Conservation (phyloP, 2,888 invertebrate genomes). For the Euzophera pinguis region DNA sequence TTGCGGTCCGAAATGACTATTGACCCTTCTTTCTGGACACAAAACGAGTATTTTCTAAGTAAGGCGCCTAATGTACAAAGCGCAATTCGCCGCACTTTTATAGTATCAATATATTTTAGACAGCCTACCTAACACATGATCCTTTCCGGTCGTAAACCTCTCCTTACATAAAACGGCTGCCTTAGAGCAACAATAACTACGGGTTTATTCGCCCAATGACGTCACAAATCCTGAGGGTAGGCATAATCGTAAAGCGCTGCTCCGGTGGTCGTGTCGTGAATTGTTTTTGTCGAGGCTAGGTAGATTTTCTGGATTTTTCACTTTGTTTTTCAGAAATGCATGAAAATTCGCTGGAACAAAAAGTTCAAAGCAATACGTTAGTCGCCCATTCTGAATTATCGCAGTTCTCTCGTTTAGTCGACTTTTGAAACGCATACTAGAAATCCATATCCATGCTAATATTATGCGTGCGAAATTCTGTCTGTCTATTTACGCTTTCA, state of each 20-base stretch:
- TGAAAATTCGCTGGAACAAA: too few species aligned
- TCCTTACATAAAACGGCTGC: conserved; percentile 11
- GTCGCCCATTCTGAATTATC: too few species aligned
- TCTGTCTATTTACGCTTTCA: too few species aligned
- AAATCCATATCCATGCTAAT: too few species aligned
- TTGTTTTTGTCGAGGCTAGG: neutral
- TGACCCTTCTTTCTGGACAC: too few species aligned
- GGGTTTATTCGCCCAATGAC: conserved; percentile 28
- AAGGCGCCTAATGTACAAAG: neutral
- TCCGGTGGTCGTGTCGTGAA: conserved; percentile 5
- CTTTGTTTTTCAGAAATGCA: neutral
- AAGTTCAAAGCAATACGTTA: too few species aligned
- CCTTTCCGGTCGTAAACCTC: conserved; percentile 11
- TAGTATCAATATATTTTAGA: conserved; percentile 12
- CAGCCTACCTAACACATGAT: conserved; percentile 7
- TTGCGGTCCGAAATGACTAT: too few species aligned
- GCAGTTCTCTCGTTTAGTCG: too few species aligned
- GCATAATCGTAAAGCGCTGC: conserved; percentile 33
- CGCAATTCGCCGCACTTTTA: neutral
- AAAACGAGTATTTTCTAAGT: too few species aligned
- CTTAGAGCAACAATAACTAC: conserved; percentile 15
- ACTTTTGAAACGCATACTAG: too few species aligned
- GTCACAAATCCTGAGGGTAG: conserved; percentile 36
- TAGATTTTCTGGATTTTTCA: neutral
- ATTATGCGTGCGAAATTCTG: too few species aligned